Evolutionary conservation across 2,113 vertebrate species (phyloP).

Genomic region (Corythornis madagascariensis): DNA sequence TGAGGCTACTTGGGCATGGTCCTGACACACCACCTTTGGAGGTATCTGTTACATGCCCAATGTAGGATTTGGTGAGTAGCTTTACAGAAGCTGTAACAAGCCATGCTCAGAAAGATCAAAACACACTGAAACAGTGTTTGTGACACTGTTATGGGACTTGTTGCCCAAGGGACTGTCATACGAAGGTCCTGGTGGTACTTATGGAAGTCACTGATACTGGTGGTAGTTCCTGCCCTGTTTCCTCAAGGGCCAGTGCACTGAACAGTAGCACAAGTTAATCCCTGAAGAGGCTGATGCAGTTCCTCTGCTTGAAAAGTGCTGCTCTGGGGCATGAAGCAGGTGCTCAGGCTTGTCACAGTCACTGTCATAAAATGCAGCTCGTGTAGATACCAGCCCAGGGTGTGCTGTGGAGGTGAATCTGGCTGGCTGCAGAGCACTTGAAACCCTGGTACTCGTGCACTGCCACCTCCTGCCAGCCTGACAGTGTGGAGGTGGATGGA

Average conservation of each 20-base stretch:
- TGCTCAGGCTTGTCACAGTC: not conserved
- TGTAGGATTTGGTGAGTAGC: not conserved
- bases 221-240: not conserved
- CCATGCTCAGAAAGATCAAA: not conserved
- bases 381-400: not conserved
- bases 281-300: not conserved
- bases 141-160: not conserved
- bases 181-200: not conserved
- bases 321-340: constrained; percentile 28
- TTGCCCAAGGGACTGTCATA: not conserved
- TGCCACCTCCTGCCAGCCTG: not conserved
- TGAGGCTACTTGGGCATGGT: not conserved
- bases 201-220: not conserved
- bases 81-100: not conserved
- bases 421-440: not conserved
- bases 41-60: not conserved
- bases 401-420: not conserved
- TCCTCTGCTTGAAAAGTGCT: not conserved
- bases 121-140: not conserved
- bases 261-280: not conserved
- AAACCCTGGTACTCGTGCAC: not conserved
- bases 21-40: not conserved
- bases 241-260: not conserved
- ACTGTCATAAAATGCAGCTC: not conserved
- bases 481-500: not conserved